phyloP scores from a whole-genome alignment of 2,113 vertebrate species.

The Sander vitreus region DNA sequence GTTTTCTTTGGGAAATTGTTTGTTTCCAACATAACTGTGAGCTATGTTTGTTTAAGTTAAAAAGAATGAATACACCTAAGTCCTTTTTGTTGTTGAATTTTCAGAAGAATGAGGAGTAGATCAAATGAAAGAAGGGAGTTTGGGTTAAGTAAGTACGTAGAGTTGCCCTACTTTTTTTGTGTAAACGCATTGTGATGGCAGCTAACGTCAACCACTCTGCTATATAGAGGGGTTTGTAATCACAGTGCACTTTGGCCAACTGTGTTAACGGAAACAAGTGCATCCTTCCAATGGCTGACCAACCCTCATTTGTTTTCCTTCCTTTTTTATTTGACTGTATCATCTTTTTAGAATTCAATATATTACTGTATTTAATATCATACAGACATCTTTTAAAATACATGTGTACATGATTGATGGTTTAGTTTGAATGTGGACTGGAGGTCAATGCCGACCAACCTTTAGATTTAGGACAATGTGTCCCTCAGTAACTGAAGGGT shows the following conservation, averaged over 20 bases:
- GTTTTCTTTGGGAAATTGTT: conserved; percentile 18
- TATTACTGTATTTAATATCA: neutral
- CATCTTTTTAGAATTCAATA: neutral
- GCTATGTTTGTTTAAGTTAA: neutral
- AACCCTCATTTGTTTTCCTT: conserved; percentile 38
- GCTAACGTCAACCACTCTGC: neutral
- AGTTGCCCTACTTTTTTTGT: neutral
- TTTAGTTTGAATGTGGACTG: neutral
- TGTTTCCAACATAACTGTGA: neutral
- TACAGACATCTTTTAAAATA: neutral
- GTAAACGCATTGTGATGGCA: neutral
- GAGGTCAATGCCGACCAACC: neutral
- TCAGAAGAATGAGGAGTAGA: neutral
- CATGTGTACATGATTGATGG: neutral
- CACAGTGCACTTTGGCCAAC: neutral
- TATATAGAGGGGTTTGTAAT: neutral
- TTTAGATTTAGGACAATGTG: neutral
- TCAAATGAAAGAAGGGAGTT: conserved; percentile 6
- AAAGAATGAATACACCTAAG: neutral
- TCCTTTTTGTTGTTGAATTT: neutral
- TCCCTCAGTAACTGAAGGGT: neutral
- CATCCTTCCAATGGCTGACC: conserved; percentile 24
- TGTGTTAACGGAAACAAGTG: neutral
- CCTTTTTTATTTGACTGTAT: conserved; percentile 10
- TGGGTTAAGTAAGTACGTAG: neutral